phyloP scores from a whole-genome alignment of 2,113 vertebrate genomes.

The Cyprinodon tularosa region DNA sequence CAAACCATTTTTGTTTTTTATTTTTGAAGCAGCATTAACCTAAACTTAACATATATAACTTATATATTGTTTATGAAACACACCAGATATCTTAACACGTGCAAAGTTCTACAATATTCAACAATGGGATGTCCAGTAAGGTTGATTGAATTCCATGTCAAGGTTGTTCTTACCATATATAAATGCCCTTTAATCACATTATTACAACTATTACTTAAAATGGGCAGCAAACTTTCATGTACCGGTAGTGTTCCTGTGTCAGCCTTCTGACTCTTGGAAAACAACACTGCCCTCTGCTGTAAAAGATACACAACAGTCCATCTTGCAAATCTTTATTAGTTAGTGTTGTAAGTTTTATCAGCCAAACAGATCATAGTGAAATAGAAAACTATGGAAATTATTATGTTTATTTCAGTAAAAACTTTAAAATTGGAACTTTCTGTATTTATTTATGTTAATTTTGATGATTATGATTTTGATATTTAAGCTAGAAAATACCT shows the following conservation, averaged over 20 bases:
- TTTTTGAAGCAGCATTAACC: background rate
- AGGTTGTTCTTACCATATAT: constrained; percentile 10
- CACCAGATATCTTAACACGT: background rate
- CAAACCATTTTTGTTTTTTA: background rate
- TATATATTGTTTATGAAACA: background rate
- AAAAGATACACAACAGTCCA: background rate
- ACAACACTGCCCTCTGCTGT: constrained; percentile 59
- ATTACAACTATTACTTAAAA: constrained; percentile 22
- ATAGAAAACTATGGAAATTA: background rate
- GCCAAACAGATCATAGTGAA: background rate
- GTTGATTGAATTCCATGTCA: constrained; percentile 4
- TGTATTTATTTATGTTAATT: background rate
- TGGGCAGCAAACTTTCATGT: background rate
- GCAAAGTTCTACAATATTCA: background rate
- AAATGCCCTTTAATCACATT: background rate
- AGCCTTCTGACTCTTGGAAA: background rate
- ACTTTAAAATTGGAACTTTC: background rate
- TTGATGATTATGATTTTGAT: background rate
- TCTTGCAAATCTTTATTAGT: background rate
- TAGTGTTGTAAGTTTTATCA: background rate
- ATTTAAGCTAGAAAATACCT: background rate
- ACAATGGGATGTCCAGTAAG: background rate
- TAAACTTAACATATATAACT: background rate
- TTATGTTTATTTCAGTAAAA: background rate
- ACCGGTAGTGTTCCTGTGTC: background rate